These are phyloP conservation scores for Siniperca knerii DNA, from an alignment of 2,113 vertebrate genomes.

Conservation along the genomic window DNA sequence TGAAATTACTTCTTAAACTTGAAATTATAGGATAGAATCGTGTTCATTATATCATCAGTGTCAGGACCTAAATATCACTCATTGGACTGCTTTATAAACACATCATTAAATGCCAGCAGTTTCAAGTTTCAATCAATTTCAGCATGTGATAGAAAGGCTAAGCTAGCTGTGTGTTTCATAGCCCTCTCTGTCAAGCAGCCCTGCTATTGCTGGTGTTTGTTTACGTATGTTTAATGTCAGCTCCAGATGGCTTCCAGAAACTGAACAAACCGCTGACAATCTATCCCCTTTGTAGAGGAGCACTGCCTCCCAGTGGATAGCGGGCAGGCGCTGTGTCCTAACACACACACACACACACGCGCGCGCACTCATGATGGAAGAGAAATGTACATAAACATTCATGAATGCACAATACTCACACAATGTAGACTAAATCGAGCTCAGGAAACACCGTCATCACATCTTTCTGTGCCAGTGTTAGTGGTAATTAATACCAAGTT, in stretches of 20 bases:
- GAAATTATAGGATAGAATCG: background rate
- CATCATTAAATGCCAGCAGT: background rate
- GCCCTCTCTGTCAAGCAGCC: constrained; percentile 36
- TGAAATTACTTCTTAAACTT: background rate
- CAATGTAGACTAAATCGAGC: too few relatives aligned
- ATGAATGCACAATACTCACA: too few relatives aligned
- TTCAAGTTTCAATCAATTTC: background rate
- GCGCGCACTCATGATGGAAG: background rate
- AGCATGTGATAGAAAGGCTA: background rate
- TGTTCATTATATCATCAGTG: background rate
- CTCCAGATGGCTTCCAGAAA: constrained; percentile 69
- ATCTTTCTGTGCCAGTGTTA: too few relatives aligned
- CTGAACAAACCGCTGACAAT: constrained; percentile 48
- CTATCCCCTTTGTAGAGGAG: constrained; percentile 52
- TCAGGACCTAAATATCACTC: background rate
- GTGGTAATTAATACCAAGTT: too few relatives aligned
- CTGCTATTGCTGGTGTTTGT: constrained; percentile 55
- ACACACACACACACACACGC: background rate
- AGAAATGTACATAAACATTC: too few relatives aligned
- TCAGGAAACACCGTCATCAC: too few relatives aligned
- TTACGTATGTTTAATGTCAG: constrained; percentile 69
- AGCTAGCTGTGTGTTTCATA: constrained; percentile 24
- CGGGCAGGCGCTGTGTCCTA: background rate
- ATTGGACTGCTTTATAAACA: background rate
- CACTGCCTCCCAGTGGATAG: constrained; percentile 63